These are phyloP conservation scores for Xenus cinereus DNA, from an alignment of 2,113 vertebrate genomes.

Conservation along the genomic window DNA sequence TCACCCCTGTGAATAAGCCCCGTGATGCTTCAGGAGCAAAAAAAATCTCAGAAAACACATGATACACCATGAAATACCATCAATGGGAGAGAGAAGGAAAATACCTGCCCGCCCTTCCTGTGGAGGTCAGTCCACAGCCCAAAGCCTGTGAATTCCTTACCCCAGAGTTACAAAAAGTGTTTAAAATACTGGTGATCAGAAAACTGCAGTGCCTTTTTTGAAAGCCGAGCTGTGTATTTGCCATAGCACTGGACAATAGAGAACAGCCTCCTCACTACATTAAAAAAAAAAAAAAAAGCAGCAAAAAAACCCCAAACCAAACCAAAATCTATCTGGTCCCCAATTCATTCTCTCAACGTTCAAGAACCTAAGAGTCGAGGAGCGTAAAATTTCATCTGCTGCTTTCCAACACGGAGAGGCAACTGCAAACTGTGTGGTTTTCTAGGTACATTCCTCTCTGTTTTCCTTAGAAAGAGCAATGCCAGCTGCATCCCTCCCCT, in stretches of 20 bases:
- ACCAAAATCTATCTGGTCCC: neutral
- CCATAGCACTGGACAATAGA: neutral
- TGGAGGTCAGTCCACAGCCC: neutral
- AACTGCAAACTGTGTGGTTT: neutral
- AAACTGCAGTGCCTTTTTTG: neutral
- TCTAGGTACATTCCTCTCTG: neutral
- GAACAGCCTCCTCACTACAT: neutral
- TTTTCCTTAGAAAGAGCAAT: neutral
- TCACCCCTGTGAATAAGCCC: neutral
- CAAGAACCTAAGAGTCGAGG: neutral
- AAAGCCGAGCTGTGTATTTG: neutral
- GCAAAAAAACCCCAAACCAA: no score
- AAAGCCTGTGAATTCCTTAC: neutral
- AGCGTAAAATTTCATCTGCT: neutral
- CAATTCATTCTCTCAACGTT: accelerated
- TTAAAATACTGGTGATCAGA: neutral
- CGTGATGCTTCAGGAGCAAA: neutral
- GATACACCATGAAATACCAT: neutral
- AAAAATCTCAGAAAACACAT: neutral
- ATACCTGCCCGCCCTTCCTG: neutral
- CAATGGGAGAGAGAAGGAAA: neutral
- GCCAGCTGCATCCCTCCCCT: neutral
- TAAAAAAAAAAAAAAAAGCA: neutral
- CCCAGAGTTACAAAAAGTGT: neutral
- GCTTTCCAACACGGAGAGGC: neutral